Conservation (phyloP, 2,797 vertebrate species). For the Sebastes oblongus region DNA sequence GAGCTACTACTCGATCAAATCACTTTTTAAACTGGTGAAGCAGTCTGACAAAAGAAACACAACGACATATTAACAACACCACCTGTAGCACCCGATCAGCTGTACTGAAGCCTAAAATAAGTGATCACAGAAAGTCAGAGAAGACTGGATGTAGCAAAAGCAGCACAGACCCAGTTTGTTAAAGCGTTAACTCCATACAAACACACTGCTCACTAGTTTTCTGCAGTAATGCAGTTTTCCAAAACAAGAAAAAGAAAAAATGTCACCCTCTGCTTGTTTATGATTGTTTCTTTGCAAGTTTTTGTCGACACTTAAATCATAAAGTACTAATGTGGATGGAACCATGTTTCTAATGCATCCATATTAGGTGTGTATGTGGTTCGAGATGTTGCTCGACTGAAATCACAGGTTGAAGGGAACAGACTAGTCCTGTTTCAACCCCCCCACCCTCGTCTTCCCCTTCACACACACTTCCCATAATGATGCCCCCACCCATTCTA, state of each 20-base stretch:
- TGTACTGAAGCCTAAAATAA: neutral
- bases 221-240: neutral
- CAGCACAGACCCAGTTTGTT: neutral
- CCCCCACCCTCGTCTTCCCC: neutral
- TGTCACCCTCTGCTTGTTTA: neutral
- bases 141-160: neutral
- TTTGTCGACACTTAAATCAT: no score
- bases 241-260: neutral
- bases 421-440: slow-evolving; percentile 53
- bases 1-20: neutral
- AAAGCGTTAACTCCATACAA: neutral
- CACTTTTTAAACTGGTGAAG: neutral
- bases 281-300: no score
- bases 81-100: neutral
- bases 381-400: slow-evolving; percentile 15
- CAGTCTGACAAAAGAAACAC: no score
- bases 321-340: neutral
- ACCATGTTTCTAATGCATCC: neutral
- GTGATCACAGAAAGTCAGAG: neutral
- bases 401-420: slow-evolving; percentile 64
- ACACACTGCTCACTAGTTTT: neutral
- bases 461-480: slow-evolving; percentile 11
- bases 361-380: neutral
- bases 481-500: slow-evolving; percentile 48
- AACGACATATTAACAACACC: neutral